These are phyloP conservation scores for Pteruthius melanotis DNA, from an alignment of 2,113 vertebrate genomes.

Conservation along the genomic window DNA sequence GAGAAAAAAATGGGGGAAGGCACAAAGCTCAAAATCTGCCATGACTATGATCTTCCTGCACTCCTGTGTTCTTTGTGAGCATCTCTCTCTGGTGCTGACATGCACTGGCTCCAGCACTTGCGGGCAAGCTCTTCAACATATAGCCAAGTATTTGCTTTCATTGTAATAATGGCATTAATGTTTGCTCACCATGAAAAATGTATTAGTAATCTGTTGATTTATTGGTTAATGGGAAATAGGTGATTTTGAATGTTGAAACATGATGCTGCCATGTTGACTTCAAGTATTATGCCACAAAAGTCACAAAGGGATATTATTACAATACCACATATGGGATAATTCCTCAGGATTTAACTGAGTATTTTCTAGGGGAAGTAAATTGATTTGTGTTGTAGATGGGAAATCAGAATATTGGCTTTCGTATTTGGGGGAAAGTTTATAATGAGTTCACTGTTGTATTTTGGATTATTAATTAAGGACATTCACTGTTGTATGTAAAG, in stretches of 20 bases:
- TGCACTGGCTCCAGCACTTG: constrained; percentile 6
- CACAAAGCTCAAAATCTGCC: neutral
- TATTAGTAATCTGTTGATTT: constrained; percentile 57
- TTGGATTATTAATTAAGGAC: too few relatives aligned
- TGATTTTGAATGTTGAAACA: constrained; percentile 39
- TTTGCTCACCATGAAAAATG: constrained; percentile 64
- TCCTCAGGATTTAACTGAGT: constrained; percentile 9
- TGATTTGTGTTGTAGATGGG: neutral
- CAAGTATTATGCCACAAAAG: neutral
- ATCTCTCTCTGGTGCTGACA: constrained; percentile 21
- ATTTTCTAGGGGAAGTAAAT: neutral
- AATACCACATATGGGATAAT: neutral
- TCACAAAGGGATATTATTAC: neutral
- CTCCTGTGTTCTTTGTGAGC: neutral
- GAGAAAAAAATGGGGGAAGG: neutral
- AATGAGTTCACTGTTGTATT: too few relatives aligned
- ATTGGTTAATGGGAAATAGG: constrained; percentile 47
- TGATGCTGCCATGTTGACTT: neutral
- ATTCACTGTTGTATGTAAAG: too few relatives aligned
- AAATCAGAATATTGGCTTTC: too few relatives aligned
- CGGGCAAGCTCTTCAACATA: constrained; percentile 59
- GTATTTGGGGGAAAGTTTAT: too few relatives aligned
- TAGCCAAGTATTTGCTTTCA: constrained; percentile 52
- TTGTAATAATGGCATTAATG: constrained; percentile 50
- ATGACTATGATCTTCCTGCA: neutral